Percentiles rank a stretch among this genome's conserved stretches.
phyloP scores from a whole-genome alignment of 2,888 invertebrate species.

The Abrostola tripartita region DNA sequence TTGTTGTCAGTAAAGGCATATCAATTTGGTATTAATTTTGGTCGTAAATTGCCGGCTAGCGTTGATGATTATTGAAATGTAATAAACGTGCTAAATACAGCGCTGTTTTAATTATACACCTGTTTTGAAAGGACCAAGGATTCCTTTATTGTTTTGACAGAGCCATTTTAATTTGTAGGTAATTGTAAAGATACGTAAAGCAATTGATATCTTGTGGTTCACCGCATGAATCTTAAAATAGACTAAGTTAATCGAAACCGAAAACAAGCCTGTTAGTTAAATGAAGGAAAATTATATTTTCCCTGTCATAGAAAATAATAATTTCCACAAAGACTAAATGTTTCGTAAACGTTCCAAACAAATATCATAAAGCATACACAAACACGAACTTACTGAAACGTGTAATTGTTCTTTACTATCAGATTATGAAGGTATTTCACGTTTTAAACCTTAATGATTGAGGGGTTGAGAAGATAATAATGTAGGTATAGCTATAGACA shows the following conservation, averaged over 20 bases:
- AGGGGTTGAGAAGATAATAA: too few species aligned
- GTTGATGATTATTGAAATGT: constrained; percentile 33
- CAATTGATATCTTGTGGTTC: not conserved
- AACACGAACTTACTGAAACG: too few species aligned
- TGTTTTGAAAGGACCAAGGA: constrained; percentile 1
- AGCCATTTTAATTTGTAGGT: not conserved
- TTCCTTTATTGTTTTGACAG: not conserved
- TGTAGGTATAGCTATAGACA: not conserved
- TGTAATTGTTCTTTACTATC: too few species aligned
- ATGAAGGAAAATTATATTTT: not conserved
- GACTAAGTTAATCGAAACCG: not conserved
- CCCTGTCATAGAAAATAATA: not conserved
- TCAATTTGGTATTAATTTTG: constrained; percentile 43
- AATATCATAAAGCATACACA: too few species aligned
- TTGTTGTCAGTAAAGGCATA: constrained; percentile 36
- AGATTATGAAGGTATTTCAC: too few species aligned
- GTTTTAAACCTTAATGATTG: too few species aligned
- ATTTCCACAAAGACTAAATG: too few species aligned
- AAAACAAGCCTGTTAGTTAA: not conserved
- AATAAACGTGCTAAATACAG: constrained; percentile 21
- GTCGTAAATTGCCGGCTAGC: constrained; percentile 31
- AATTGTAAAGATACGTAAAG: not conserved
- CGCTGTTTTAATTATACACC: constrained; percentile 10
- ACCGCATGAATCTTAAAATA: not conserved
- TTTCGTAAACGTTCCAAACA: too few species aligned